Percentiles rank a stretch among this genome's conserved stretches.
Evolutionary conservation across 2,113 vertebrate genomes (phyloP).

Genomic region (Rhea pennata): DNA sequence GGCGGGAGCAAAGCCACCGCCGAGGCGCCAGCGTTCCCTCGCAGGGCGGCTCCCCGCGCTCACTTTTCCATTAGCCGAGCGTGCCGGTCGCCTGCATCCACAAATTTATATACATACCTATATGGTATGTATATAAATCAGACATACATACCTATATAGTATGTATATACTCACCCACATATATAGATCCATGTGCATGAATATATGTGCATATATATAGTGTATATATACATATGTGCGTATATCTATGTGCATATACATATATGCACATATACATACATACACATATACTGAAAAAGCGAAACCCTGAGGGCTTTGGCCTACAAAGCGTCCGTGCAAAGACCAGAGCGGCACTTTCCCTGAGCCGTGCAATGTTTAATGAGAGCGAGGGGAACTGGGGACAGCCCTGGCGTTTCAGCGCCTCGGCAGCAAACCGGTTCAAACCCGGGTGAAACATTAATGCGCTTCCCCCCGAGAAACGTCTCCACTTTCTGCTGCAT

Average conservation of each 20-base stretch:
- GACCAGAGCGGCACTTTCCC: background rate
- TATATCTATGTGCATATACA: background rate
- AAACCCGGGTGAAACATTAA: constrained; percentile 22
- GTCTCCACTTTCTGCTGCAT: background rate
- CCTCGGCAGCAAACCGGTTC: constrained; percentile 18
- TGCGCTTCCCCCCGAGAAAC: background rate
- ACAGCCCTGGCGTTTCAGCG: background rate
- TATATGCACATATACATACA: background rate
- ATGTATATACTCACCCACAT: too few relatives aligned
- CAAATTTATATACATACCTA: too few relatives aligned
- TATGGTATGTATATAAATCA: too few relatives aligned
- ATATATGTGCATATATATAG: background rate
- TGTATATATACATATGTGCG: rapidly evolving
- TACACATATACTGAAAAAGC: background rate
- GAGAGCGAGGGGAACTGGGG: background rate
- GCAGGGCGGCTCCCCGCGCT: background rate
- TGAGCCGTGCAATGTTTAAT: background rate
- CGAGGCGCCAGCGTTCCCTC: rapidly evolving
- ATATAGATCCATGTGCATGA: rapidly evolving
- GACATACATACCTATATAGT: too few relatives aligned
- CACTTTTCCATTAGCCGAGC: background rate
- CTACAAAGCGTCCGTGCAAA: background rate
- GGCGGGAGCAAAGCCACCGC: background rate
- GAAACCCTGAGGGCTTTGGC: background rate
- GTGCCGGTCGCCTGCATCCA: background rate